A percentile compares a stretch with the other conserved stretches of the same genome.
These are phyloP conservation scores for Laspeyria flexula DNA, from an alignment of 2,888 invertebrate species.

Conservation along the genomic window DNA sequence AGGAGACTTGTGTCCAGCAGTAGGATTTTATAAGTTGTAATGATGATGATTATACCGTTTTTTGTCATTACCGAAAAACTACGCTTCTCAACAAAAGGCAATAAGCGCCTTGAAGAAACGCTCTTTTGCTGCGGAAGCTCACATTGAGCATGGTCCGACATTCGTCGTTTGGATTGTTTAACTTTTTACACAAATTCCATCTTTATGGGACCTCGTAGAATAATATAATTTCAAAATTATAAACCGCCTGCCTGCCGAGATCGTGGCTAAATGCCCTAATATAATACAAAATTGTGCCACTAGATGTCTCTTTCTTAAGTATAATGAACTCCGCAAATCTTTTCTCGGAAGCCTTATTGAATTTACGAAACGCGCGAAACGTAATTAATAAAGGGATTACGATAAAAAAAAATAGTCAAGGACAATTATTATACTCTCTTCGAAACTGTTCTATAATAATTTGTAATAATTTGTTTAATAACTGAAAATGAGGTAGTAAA, in stretches of 20 bases:
- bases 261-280: constrained; percentile 17
- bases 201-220: not conserved
- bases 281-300: constrained; percentile 29
- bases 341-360: constrained; percentile 51
- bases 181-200: not conserved
- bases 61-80: too few species aligned
- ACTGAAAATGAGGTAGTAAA: too few species aligned
- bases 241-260: not conserved
- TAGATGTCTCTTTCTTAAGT: constrained; percentile 41
- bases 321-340: constrained; percentile 42
- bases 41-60: too few species aligned
- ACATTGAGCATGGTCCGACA: too few species aligned
- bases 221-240: constrained; percentile 22
- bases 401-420: constrained; percentile 41
- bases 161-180: not conserved
- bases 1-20: too few species aligned
- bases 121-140: too few species aligned
- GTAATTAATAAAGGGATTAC: constrained; percentile 44
- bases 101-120: too few species aligned
- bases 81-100: too few species aligned
- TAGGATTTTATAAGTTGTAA: too few species aligned
- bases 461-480: too few species aligned
- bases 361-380: constrained; percentile 49
- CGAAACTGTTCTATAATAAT: too few species aligned
- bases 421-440: too few species aligned